Base-by-base conservation (phyloP, 1,140 invertebrate species). In the Batillaria attramentaria region DNA sequence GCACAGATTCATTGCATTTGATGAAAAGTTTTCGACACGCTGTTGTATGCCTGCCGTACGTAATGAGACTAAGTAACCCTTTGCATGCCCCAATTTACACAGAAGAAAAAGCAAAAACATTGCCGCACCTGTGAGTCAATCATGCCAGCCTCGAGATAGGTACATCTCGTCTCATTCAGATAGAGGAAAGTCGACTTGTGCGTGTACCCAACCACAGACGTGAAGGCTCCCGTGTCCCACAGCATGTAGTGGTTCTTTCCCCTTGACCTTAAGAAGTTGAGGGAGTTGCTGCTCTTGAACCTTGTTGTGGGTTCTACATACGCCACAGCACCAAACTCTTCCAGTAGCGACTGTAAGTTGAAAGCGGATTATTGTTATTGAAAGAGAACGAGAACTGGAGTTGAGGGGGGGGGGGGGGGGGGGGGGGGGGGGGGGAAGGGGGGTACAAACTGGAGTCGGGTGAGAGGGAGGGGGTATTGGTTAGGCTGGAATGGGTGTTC, bases 261-360 rank as follows among this genome's bases (percentile, higher is more conserved):
- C 33, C 85, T 79, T 33, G 78, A 83, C 41, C 78, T 84, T 16
- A 89, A 46, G 72, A 82, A 80, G 42, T 84, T 82, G 16, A 85
- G 78, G 46, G 86, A 84, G 18, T 77, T 74, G 6, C 78, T 70
- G 39, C 72, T 80, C 68, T 85, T 85, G 31, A 89, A 77, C 1
- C 83, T 50, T 1, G 81, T 84, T 50, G 83, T 78, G 18, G 87
- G 86, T 37, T 86, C 84, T 39, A 87, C 80, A 79, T 84, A 88
- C 10, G 86, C 69, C 0, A 83, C 84, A 24, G 87, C 84, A 3
- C 87, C 87, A 83, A 80, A 85, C 57, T 89, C 87, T 39, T 86
- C 83, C 0, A 89, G 50, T 3, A 86, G 72, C 4, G 60, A 50
- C 85, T 87, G 79, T 28, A 82, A 82, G 18, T 20, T 75, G n/a